Conservation (phyloP, 2,888 invertebrate genomes). For the Ferrisia virgata region DNA sequence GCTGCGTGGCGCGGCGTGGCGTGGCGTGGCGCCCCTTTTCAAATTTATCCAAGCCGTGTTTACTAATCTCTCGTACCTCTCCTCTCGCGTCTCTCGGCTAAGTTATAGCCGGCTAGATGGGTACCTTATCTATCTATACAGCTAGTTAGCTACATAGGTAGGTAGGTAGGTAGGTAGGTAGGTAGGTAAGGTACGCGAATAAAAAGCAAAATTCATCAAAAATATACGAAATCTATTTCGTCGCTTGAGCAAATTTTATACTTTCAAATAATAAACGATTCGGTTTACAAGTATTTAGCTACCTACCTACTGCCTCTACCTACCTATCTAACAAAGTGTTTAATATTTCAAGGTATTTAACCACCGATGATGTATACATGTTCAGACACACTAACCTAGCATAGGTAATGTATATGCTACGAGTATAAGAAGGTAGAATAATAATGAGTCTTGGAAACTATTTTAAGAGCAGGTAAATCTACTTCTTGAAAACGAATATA, state of each 20-base stretch:
- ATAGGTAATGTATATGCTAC: no score
- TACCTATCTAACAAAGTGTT: conserved; percentile 26
- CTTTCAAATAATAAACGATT: conserved; percentile 21
- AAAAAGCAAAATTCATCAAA: background rate
- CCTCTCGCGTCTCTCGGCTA: no score
- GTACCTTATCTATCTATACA: no score
- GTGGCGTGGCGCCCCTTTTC: no score
- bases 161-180: no score
- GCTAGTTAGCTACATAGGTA: no score
- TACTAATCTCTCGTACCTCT: no score
- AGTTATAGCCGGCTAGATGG: no score
- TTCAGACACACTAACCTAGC: no score
- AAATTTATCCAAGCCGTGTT: no score
- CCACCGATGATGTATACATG: no score
- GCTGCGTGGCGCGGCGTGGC: background rate
- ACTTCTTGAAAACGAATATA: conserved; percentile 17
- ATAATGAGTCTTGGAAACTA: conserved; percentile 1
- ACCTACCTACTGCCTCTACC: no score
- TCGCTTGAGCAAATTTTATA: background rate
- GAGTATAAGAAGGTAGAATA: background rate
- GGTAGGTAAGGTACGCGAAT: background rate
- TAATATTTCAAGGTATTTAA: background rate
- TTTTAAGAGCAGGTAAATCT: conserved; percentile 25
- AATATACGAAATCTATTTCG: background rate
- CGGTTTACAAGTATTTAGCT: background rate